Evolutionary conservation across 2,113 vertebrate genomes (phyloP), one percentile per base, ranked within the genome.

Genomic region (Calyptommatus sinebrachiatus): DNA sequence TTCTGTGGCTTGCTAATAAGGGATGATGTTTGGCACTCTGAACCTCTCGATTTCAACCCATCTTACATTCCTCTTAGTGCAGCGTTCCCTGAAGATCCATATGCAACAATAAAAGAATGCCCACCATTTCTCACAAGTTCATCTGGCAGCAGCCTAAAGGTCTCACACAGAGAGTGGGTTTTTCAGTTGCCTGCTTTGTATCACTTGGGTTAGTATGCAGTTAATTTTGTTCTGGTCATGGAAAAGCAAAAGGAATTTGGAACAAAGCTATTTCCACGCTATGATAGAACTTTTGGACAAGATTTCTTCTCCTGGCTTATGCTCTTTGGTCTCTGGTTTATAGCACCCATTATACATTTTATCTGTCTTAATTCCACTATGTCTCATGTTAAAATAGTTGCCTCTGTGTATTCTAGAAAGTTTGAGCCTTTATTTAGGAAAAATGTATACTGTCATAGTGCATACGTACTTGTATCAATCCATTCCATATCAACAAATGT

Each of bases 181-280:
- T 74, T 78, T 74, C 28, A 60, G 63, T 53, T 81, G 71, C 68
- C 79, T 81, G 72, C 48, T 81, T 74, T 81, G 46, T 69, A 74
- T 81, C 79, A 81, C 79, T 60, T 65, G 45, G 60, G 45, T 81
- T 68, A 28, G 35, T 60, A 80, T 80, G 65, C 29, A 80, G 60
- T 74, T 74, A 74, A 80, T 80, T 74, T 74, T 24, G 74, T 68
- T 80, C 63, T 74, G 28, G 71, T n/a, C 62, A 80, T 74, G 79
- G 79, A 80, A 80, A 57, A 80, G 62, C 63, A 74, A 24, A 80
- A 35, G 48, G 48, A 80, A 57, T 66, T 66, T 74, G 48, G 29
- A 80, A 74, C 71, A 22, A 53, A 80, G 70, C 74, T 67, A 31
- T 46, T 81, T 68, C 72, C 63, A 74, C 72, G 69, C 78, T 72